These are phyloP conservation scores for Synodontis membranacea DNA, from an alignment of 2,113 vertebrate genomes.

Conservation along the genomic window DNA sequence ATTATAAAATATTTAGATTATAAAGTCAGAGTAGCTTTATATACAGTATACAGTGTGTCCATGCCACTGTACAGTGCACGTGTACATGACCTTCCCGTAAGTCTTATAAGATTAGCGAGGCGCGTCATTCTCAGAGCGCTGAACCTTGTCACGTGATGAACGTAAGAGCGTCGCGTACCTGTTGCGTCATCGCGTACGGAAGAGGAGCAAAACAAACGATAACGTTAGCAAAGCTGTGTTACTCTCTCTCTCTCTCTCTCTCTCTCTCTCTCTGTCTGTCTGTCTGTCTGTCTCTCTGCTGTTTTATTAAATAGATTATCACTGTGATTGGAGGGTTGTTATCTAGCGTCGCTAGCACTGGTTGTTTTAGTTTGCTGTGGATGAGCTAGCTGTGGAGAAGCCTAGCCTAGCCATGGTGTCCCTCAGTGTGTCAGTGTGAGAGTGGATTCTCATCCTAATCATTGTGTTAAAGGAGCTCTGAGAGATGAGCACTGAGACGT, in stretches of 20 bases:
- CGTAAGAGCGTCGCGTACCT: not conserved
- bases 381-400: not conserved
- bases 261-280: too few species aligned
- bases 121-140: not conserved
- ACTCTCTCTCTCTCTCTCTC: too few species aligned
- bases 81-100: too few species aligned
- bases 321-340: too few species aligned
- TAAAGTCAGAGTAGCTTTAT: not conserved
- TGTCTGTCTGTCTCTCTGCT: not conserved
- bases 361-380: not conserved
- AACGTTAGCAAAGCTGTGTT: conserved; percentile 1
- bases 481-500: conserved; percentile 54
- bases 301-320: not conserved
- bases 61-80: too few species aligned
- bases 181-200: conserved; percentile 15
- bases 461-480: not conserved
- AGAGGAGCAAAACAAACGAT: conserved; percentile 5
- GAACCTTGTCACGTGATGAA: not conserved
- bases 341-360: too few species aligned
- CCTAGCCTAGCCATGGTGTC: not conserved
- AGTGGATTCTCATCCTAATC: too few species aligned
- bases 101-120: too few species aligned
- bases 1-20: too few species aligned
- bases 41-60: not conserved
- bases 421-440: not conserved